phyloP scores from a whole-genome alignment of 1,140 invertebrate genomes.

The Drosophila arawakana region DNA sequence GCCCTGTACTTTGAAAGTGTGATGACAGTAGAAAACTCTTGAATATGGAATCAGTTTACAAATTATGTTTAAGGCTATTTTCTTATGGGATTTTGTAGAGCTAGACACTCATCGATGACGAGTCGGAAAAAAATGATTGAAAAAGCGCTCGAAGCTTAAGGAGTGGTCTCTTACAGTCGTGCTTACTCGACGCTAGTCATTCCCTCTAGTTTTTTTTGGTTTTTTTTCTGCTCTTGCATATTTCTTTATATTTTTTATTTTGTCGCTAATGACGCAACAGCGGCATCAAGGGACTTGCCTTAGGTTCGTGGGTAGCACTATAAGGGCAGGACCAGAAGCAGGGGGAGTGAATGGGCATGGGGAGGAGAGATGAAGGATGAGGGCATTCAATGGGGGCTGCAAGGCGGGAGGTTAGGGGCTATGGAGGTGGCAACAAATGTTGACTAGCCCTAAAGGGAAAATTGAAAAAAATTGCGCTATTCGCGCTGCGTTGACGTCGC shows the following conservation, averaged over 20 bases:
- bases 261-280: conserved; percentile 68
- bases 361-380: too few species aligned
- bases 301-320: neutral
- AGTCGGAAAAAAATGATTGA: too few species aligned
- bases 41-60: too few species aligned
- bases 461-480: conserved; percentile 54
- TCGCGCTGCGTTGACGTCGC: conserved; percentile 28
- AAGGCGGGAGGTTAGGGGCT: neutral
- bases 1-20: neutral
- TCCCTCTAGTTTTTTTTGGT: neutral
- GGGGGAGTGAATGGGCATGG: too few species aligned
- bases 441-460: conserved; percentile 71
- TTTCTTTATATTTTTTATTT: conserved; percentile 27
- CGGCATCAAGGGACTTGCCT: conserved; percentile 11
- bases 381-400: too few species aligned
- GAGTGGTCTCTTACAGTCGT: conserved; percentile 8
- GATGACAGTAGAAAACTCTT: too few species aligned
- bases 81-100: neutral
- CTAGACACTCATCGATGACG: too few species aligned
- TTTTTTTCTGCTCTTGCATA: conserved; percentile 1
- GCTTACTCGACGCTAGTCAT: neutral
- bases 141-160: too few species aligned
- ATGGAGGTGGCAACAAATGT: conserved; percentile 48
- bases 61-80: too few species aligned
- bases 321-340: too few species aligned